These are phyloP conservation scores for Sebastes melanostomus DNA, from an alignment of 2,797 vertebrate species.

Conservation along the genomic window DNA sequence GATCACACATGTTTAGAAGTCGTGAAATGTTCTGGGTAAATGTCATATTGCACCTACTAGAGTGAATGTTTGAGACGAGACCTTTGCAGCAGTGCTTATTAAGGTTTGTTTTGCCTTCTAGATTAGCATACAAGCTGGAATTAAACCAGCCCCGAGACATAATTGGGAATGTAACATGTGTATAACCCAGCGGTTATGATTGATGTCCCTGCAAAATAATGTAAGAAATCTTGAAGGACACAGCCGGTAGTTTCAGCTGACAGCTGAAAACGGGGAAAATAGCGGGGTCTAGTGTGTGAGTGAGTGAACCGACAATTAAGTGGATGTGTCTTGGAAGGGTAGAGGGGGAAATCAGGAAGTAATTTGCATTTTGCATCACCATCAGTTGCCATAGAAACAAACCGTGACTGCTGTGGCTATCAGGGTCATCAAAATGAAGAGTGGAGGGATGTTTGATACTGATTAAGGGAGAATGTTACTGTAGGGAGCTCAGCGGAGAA, in stretches of 20 bases:
- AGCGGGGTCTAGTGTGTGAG: constrained; percentile 17
- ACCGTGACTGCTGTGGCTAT: neutral
- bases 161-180: constrained; percentile 6
- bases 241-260: constrained; percentile 42
- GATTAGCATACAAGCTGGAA: constrained; percentile 18
- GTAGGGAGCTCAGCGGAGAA: neutral
- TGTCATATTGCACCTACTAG: constrained; percentile 35
- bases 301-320: constrained; percentile 47
- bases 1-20: constrained; percentile 21
- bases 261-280: constrained; percentile 51
- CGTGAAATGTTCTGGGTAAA: constrained; percentile 31
- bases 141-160: constrained; percentile 15
- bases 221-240: constrained; percentile 44
- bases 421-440: neutral
- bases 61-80: constrained; percentile 26
- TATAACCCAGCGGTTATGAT: neutral
- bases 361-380: constrained; percentile 23
- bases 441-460: neutral
- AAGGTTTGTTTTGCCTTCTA: constrained; percentile 36
- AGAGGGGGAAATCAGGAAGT: constrained; percentile 8
- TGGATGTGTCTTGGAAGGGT: constrained; percentile 20
- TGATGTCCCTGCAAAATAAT: constrained; percentile 25
- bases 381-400: constrained; percentile 46
- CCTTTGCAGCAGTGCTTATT: constrained; percentile 22
- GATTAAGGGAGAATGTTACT: neutral